These are phyloP conservation scores for Stercorarius parasiticus DNA, from an alignment of 2,113 vertebrate species.

Conservation along the genomic window DNA sequence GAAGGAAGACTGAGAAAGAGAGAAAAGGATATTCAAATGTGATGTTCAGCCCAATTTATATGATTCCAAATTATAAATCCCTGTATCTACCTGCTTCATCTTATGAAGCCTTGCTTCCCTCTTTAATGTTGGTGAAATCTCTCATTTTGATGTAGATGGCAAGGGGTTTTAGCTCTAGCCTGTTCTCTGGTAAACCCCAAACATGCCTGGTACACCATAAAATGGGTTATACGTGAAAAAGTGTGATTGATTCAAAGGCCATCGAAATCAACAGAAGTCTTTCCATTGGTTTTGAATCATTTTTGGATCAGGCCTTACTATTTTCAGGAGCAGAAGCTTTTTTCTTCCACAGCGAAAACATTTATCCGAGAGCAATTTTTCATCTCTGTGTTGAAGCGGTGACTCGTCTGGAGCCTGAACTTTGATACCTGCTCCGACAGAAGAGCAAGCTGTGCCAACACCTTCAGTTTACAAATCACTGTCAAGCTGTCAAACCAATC, in stretches of 20 bases:
- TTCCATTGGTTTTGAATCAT: not conserved
- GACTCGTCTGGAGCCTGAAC: conserved; percentile 32
- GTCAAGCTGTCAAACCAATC: conserved; percentile 46
- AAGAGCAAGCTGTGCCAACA: conserved; percentile 7
- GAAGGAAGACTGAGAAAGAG: not conserved
- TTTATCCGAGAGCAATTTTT: conserved; percentile 25
- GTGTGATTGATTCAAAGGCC: not conserved
- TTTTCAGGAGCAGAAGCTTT: not conserved
- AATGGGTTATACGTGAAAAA: not conserved
- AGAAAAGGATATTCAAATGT: not conserved
- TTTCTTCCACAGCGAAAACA: not conserved
- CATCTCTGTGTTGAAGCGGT: conserved; percentile 2
- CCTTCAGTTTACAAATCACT: conserved; percentile 14
- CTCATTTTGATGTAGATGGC: not conserved
- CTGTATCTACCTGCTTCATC: not conserved
- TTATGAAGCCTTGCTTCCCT: not conserved
- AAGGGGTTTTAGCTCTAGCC: not conserved
- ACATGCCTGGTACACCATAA: not conserved
- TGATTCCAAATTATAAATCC: not conserved
- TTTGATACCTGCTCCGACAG: conserved; percentile 41
- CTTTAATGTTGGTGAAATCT: not conserved
- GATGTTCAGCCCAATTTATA: not conserved
- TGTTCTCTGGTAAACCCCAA: not conserved
- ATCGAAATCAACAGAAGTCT: not conserved
- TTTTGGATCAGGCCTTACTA: not conserved